These are phyloP conservation scores for Neosilurus hyrtlii DNA, from an alignment of 2,797 vertebrate species.

Conservation along the genomic window DNA sequence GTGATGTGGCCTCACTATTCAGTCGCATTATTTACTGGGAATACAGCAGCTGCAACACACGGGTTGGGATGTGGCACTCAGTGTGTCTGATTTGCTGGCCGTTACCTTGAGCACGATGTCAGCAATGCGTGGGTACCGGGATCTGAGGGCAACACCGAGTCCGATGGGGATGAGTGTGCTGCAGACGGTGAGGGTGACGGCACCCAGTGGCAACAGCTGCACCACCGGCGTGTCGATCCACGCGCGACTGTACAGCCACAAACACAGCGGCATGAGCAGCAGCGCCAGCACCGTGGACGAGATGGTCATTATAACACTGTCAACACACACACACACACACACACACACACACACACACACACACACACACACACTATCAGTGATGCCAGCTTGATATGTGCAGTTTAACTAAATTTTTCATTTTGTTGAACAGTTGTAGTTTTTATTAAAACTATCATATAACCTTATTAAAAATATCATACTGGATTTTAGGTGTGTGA, in stretches of 20 bases:
- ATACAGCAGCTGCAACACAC: too few species aligned
- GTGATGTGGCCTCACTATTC: background rate
- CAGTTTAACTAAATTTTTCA: background rate
- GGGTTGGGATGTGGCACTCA: background rate
- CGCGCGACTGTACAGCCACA: conserved; percentile 94
- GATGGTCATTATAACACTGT: conserved; percentile 95
- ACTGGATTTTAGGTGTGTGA: too few species aligned
- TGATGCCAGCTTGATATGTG: background rate
- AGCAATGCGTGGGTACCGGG: conserved; percentile 80
- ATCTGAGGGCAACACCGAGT: conserved; percentile 84
- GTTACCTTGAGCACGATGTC: conserved; percentile 91
- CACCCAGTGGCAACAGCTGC: conserved; percentile 86
- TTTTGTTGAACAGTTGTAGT: background rate
- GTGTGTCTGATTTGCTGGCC: background rate
- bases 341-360: background rate
- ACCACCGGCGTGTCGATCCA: conserved; percentile 95
- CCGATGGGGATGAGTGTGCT: conserved; percentile 94
- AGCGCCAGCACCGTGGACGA: conserved; percentile 92
- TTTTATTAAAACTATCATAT: too few species aligned
- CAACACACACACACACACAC: background rate
- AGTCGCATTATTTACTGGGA: background rate
- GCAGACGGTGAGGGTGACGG: conserved; percentile 90
- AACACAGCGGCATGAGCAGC: conserved; percentile 91
- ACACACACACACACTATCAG: background rate
- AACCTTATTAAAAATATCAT: too few species aligned